These are phyloP conservation scores for Sylvia borin DNA, from an alignment of 2,797 vertebrate genomes.

Conservation along the genomic window DNA sequence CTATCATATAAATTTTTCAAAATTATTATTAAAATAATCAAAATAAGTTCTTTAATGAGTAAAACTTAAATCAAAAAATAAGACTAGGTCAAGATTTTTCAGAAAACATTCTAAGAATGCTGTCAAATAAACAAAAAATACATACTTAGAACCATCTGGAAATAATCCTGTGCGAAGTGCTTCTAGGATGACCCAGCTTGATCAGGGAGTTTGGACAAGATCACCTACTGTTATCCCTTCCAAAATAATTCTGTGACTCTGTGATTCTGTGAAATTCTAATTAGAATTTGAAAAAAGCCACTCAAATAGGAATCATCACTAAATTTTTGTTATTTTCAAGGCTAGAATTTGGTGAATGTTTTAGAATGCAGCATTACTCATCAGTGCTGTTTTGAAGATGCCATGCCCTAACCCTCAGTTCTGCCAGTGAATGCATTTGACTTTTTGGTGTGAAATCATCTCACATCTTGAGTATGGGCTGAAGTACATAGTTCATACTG, in stretches of 20 bases:
- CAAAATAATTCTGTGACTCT: background rate
- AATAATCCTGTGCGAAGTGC: background rate
- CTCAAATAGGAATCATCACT: background rate
- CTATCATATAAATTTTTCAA: background rate
- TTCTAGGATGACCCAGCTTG: background rate
- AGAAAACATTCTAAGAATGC: background rate
- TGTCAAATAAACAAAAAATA: background rate
- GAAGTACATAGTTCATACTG: accelerated
- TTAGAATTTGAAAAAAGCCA: background rate
- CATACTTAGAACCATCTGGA: background rate
- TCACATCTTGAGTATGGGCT: background rate
- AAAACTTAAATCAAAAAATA: background rate
- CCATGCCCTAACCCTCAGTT: no score
- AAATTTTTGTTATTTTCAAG: background rate
- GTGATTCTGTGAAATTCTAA: background rate
- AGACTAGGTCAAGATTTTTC: background rate
- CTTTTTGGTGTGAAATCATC: background rate
- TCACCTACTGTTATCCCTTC: background rate
- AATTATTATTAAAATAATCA: background rate
- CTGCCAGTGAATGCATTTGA: accelerated
- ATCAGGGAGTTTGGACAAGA: background rate
- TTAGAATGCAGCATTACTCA: accelerated
- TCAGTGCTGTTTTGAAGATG: background rate
- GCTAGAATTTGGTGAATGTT: background rate
- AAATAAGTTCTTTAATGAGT: background rate